Evolutionary conservation across 2,113 vertebrate genomes (phyloP), one percentile per base, ranked within the genome.

Genomic region (Phoxinus phoxinus): DNA sequence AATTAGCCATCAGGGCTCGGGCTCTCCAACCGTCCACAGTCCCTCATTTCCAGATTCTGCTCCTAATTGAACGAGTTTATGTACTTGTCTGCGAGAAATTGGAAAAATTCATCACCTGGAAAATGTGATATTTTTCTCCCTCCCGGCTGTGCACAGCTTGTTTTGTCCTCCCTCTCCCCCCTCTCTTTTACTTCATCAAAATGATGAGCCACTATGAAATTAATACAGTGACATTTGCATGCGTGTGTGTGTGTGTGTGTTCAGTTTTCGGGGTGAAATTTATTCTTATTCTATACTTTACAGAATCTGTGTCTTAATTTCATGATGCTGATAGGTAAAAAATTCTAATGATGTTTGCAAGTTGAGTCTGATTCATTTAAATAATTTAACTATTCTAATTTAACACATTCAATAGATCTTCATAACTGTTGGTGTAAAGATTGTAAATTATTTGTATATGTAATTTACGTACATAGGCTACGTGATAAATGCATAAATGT

Each of bases 81-180:
- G 95, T 91, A 94, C 96, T 96, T 96, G 96, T 96, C 94, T 91
- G 84, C 79, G 86, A 85, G 87, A 90, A 90, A 90, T 90, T 90
- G 96, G 96, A 96, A 97, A 97, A 97, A 96, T 97, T 96, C 96
- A 97, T 97, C 96, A 96, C 96, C 96, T 97, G 96, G 97, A 96
- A 97, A 97, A 97, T 97, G 96, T 96, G 96, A 95, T 96, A 96
- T 97, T 98, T 94, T 96, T 96, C 77, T 92, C 91, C 93, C 93
- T 92, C 88, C 91, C 85, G 90, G 93, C 92, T 90, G 89, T 91
- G 95, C 85, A 83, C 72, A 67, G 27, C 27, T 78, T 96, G 95
- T 95, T 95, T 95, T 95, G 94, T 96, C 95, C 86, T 72, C 86
- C 17, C 75, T 80, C 63, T 41, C 32, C 82, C 73, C 87, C 89